Evolutionary conservation across 2,888 invertebrate species (phyloP).

Genomic region (Eumerus sabulonum): DNA sequence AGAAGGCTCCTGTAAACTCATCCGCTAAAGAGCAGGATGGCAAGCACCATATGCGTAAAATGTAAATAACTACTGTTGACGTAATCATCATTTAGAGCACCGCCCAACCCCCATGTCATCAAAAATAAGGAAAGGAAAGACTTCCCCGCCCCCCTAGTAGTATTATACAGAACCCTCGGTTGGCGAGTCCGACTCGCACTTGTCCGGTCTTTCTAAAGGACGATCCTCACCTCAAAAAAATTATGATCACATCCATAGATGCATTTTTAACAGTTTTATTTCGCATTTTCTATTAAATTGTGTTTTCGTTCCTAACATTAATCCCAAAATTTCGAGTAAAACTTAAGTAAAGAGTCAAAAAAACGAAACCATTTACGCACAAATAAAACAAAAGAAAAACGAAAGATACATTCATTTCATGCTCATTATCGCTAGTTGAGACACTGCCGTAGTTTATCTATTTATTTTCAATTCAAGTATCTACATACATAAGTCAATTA

Average conservation of each 20-base stretch:
- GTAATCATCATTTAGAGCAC: too few relatives aligned
- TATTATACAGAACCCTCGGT: too few relatives aligned
- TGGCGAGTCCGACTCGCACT: too few relatives aligned
- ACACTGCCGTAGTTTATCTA: conserved; percentile 72
- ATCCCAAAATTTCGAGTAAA: background rate
- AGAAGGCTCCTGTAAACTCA: too few relatives aligned
- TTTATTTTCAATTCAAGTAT: conserved; percentile 29
- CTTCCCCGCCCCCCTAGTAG: too few relatives aligned
- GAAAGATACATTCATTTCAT: conserved; percentile 64
- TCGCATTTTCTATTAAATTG: conserved; percentile 21
- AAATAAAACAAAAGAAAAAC: conserved; percentile 31
- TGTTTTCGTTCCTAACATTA: conserved; percentile 9
- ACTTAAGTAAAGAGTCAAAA: conserved; percentile 12
- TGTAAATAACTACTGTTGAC: too few relatives aligned
- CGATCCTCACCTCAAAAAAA: conserved; percentile 25
- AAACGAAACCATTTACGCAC: conserved; percentile 30
- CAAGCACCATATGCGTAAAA: too few relatives aligned
- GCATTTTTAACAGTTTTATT: conserved; percentile 23
- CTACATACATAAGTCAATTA: conserved; percentile 20
- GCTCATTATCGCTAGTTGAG: conserved; percentile 76
- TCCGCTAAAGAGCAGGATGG: too few relatives aligned
- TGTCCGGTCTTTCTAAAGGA: conserved; percentile 42
- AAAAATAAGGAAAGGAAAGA: too few relatives aligned
- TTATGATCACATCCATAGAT: too few relatives aligned
- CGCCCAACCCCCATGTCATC: too few relatives aligned